Evolutionary conservation across 2,113 vertebrate genomes (phyloP), one percentile per base, ranked within the genome.

Genomic region (Zosterops borbonicus): DNA sequence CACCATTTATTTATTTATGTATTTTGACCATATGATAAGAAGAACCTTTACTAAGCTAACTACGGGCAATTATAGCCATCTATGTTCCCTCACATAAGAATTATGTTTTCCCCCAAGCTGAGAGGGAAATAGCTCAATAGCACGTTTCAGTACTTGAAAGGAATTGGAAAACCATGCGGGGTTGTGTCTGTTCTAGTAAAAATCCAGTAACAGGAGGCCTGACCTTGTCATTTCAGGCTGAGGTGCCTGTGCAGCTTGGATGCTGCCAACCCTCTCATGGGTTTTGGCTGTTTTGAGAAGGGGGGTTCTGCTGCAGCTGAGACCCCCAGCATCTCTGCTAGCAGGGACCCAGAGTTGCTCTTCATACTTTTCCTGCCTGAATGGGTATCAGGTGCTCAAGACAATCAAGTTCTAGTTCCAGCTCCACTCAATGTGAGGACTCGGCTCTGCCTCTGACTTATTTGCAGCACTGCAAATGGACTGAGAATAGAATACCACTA

Each of bases 381-480:
- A 15, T 12, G 12, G 9, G 4, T 49, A 53, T 18, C 44, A 76
- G 9, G 3, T n/a, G 5, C n/a, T 76, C 11, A 59, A 59, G 27
- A 2, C 23, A 47, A 13, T 9, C 22, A 50, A 55, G 28, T 42
- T 23, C 41, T 22, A 11, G 1, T 37, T 41, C 37, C 35, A 59
- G 12, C 22, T 78, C 31, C 0, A 0, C 31, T 83, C 25, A 14
- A 9, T 5, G 4, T 3, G 9, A 82, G 24, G 28, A 70, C 16
- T 27, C 28, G 9, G 6, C 12, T 79, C 16, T 55, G 11, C 6
- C 23, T 52, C 73, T 55, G 22, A 44, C 11, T 52, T 49, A 2
- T 33, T 59, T 86, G 53, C 20, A 58, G 11, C 1, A 1, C 12
- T 52, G 20, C 24, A 78, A 81, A 39, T 21, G 7, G 31, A 24